These are phyloP conservation scores for Coranthus polyacanthus DNA, from an alignment of 2,797 vertebrate species.

Conservation along the genomic window DNA sequence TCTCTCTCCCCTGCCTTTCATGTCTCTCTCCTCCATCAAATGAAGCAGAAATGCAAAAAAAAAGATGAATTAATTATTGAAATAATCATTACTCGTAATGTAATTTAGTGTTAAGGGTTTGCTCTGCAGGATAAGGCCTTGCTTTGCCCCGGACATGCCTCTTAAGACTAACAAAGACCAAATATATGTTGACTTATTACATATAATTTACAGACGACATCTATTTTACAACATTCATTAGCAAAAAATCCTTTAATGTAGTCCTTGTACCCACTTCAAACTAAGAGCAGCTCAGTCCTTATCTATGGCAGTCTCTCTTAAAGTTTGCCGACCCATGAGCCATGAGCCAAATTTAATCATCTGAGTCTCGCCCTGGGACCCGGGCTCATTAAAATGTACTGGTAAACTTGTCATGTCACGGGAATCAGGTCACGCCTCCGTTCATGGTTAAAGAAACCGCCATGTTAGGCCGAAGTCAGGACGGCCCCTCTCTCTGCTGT, in stretches of 20 bases:
- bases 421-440: constrained; percentile 65
- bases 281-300: constrained; percentile 25
- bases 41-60: too few species aligned
- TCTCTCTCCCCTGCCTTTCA: too few species aligned
- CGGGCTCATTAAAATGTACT: constrained; percentile 69
- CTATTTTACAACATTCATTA: constrained; percentile 21
- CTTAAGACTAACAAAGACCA: too few species aligned
- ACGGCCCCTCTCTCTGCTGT: constrained; percentile 18
- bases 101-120: too few species aligned
- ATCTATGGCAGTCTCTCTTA: constrained; percentile 45
- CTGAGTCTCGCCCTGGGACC: constrained; percentile 57
- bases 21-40: too few species aligned
- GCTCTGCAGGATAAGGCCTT: too few species aligned
- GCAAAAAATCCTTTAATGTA: constrained; percentile 5
- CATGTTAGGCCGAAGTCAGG: constrained; percentile 31
- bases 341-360: constrained; percentile 73
- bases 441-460: constrained; percentile 46
- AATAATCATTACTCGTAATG: too few species aligned
- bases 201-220: too few species aligned
- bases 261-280: constrained; percentile 25
- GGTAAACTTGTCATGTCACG: constrained; percentile 67
- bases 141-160: too few species aligned
- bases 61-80: too few species aligned
- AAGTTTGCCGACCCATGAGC: constrained; percentile 60
- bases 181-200: constrained; percentile 11